These are phyloP conservation scores for Sinonovacula constricta DNA, from an alignment of 1,140 invertebrate species.

Conservation along the genomic window DNA sequence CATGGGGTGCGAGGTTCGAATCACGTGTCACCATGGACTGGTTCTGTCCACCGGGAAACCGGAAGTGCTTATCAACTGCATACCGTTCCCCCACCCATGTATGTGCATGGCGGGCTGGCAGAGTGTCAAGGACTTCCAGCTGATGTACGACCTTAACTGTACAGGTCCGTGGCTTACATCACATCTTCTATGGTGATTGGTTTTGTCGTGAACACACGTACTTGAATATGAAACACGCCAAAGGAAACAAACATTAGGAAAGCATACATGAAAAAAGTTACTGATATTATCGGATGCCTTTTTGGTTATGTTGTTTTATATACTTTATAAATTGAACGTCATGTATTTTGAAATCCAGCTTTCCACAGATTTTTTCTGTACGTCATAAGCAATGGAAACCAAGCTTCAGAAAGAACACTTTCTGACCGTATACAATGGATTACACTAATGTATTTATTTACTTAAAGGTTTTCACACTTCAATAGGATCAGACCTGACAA, in stretches of 20 bases:
- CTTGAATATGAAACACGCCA: not conserved
- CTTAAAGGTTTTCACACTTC: no score
- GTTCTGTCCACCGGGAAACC: not conserved
- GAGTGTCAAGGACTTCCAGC: not conserved
- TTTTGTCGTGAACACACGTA: no score
- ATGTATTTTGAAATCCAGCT: not conserved
- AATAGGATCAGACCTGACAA: no score
- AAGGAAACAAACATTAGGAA: not conserved
- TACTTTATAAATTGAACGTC: not conserved
- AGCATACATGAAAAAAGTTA: not conserved
- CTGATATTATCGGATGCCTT: not conserved
- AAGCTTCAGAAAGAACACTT: no score
- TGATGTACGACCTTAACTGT: slow-evolving; percentile 39
- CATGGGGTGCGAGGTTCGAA: slow-evolving; percentile 19
- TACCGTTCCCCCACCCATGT: slow-evolving; percentile 26
- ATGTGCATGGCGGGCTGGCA: slow-evolving; percentile 31
- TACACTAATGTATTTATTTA: no score
- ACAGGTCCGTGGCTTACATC: slow-evolving; percentile 7
- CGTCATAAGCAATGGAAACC: no score
- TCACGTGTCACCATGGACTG: slow-evolving; percentile 23
- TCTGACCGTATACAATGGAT: no score
- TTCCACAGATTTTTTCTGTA: no score
- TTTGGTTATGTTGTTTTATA: not conserved
- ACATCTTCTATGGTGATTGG: not conserved
- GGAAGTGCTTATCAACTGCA: not conserved